Conservation (phyloP, 2,888 invertebrate species). For the Ommatoiulus sabulosus region DNA sequence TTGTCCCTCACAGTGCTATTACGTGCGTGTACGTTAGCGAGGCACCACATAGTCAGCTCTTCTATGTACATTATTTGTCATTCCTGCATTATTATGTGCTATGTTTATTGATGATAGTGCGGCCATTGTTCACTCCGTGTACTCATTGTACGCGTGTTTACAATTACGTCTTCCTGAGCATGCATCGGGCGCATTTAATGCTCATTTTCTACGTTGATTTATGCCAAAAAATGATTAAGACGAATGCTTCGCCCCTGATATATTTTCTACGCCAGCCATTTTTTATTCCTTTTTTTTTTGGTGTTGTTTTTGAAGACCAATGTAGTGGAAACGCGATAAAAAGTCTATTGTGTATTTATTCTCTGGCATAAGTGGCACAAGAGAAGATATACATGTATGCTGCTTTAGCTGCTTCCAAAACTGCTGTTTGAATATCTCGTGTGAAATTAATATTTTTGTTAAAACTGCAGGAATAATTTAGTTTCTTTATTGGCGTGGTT, state of each 20-base stretch:
- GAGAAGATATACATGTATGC: not conserved
- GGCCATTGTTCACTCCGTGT: slow-evolving; percentile 15
- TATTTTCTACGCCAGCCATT: not conserved
- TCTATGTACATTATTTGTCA: slow-evolving; percentile 41
- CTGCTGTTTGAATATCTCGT: not conserved
- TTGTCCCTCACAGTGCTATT: not conserved
- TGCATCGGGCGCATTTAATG: slow-evolving; percentile 23
- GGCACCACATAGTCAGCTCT: not conserved
- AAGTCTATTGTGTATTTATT: not conserved
- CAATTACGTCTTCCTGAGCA: slow-evolving; percentile 19
- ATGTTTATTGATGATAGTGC: slow-evolving; percentile 9
- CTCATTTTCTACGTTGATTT: slow-evolving; percentile 45
- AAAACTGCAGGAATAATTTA: not conserved
- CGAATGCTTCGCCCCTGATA: not conserved
- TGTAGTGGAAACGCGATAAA: slow-evolving; percentile 44
- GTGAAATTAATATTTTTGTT: not conserved
- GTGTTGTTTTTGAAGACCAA: not conserved
- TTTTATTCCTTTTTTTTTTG: not conserved
- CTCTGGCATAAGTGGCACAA: not conserved
- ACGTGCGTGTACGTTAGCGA: not conserved
- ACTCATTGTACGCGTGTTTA: slow-evolving; percentile 15
- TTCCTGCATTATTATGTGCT: slow-evolving; percentile 19
- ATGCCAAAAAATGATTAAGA: slow-evolving; percentile 41
- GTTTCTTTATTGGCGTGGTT: not conserved
- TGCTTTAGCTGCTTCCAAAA: not conserved